A percentile compares a stretch with the other conserved stretches of the same genome.
These are phyloP conservation scores for Orius insidiosus DNA, from an alignment of 1,140 invertebrate genomes.

Conservation along the genomic window DNA sequence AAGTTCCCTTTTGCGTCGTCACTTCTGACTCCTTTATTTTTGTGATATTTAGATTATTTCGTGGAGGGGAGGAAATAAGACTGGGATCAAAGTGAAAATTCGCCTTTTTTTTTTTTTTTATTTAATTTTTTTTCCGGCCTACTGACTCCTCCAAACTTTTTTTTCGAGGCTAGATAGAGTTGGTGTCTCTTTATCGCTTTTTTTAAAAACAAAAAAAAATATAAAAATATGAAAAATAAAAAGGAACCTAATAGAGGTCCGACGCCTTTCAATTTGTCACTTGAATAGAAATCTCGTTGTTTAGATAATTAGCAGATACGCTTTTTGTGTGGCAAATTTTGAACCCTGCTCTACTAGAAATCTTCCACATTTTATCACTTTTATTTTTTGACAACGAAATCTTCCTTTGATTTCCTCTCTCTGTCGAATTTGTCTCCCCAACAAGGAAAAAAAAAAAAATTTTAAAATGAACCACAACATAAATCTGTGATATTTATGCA, in stretches of 20 bases:
- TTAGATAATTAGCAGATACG: slow-evolving; percentile 14
- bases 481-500: slow-evolving; percentile 18
- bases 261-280: slow-evolving; percentile 4
- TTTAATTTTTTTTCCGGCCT: no score
- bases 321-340: slow-evolving; percentile 12
- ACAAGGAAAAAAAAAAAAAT: neutral
- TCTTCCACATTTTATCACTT: no score
- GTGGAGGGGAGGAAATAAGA: slow-evolving; percentile 10
- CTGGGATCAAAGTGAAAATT: neutral
- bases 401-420: slow-evolving; percentile 3
- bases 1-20: no score
- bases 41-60: slow-evolving; percentile 5
- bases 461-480: slow-evolving; percentile 7
- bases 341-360: no score
- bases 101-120: no score
- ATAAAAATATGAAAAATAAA: no score
- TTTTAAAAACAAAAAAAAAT: no score
- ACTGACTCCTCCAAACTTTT: no score
- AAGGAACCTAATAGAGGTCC: no score
- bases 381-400: slow-evolving; percentile 4
- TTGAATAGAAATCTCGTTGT: slow-evolving; percentile 14
- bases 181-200: slow-evolving; percentile 7
- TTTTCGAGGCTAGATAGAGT: slow-evolving; percentile 4
- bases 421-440: neutral
- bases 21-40: neutral